Evolutionary conservation across 1,140 invertebrate species (phyloP), one percentile per base, ranked within the genome.

Genomic region (Aphaenogaster floridana): DNA sequence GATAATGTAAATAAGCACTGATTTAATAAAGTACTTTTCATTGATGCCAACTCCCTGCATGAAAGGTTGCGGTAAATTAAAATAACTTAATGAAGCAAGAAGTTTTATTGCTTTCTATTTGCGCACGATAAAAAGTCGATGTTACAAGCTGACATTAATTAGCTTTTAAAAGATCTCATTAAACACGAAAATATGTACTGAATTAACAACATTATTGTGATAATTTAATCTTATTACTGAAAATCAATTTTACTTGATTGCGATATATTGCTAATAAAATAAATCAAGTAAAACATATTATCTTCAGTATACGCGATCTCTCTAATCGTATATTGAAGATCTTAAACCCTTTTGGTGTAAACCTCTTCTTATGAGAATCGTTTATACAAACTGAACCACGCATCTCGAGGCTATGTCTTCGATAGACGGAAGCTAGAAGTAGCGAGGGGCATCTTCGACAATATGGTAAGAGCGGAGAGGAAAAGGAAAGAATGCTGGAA

Each of bases 21-120:
- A 83, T 74, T 74, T 83, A 74, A 83, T 36, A 36, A 74, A 36
- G 28, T 15, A 15, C 0, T 6, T 48, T 15, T 57, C 15, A 81
- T 81, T 57, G 39, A 45, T 34, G 28, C 2, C 34, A 79, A 52
- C 17, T 52, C 7, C 7, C 2, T 17, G 39, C 68, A 71, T 8
- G 28, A 45, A 68, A 72, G 52, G 13, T 34, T 59, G 50, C 11
- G 28, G 34, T 61, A 74, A 74, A 72, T 48, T 61, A 83, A 72
- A 59, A 59, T 57, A 13, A 34, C 11, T 69, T 59, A 59, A 72
- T 39, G 13, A 72, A 72, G 9, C 28, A 45, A 6, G 39, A 57
- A 72, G 3, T 48, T 74, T 72, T n/a, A 83, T 74, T 83, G 45
- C 3, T 74, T 59, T 54, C 42, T 34, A 74, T 83, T 74, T 59